Conservation (phyloP, 2,888 invertebrate species). For the Mimumesa dahlbomi region DNA sequence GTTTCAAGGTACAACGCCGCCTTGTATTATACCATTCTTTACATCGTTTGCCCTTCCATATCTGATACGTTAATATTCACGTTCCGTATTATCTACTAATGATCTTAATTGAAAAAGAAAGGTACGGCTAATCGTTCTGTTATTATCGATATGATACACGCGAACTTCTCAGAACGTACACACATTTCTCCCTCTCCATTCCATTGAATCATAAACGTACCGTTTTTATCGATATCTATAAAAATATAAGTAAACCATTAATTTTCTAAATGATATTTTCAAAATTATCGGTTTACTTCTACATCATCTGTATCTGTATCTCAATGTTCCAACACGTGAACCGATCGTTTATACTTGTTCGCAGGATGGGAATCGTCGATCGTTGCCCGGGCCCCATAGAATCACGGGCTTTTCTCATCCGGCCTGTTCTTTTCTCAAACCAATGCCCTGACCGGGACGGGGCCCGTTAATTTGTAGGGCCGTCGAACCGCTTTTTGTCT, state of each 20-base stretch:
- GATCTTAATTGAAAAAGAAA: no score
- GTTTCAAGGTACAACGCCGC: conserved; percentile 37
- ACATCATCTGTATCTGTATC: no score
- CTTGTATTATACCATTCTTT: conserved; percentile 32
- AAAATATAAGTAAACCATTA: no score
- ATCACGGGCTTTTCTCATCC: conserved; percentile 17
- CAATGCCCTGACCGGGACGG: conserved; percentile 23
- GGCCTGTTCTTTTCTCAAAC: conserved; percentile 5
- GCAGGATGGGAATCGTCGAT: neutral
- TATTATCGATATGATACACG: no score
- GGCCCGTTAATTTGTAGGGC: conserved; percentile 75
- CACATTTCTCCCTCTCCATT: neutral
- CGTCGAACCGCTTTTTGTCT: conserved; percentile 71
- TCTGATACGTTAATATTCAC: neutral
- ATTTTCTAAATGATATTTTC: no score
- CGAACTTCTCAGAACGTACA: neutral
- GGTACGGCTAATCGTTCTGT: no score
- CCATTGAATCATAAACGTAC: neutral
- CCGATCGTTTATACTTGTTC: neutral
- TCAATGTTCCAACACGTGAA: neutral
- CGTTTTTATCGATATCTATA: no score
- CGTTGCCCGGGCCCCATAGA: neutral
- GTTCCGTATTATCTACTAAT: no score
- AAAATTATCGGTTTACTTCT: no score
- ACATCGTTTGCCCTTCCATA: neutral